Conservation (phyloP, 2,113 vertebrate species). For the Pavo muticus region DNA sequence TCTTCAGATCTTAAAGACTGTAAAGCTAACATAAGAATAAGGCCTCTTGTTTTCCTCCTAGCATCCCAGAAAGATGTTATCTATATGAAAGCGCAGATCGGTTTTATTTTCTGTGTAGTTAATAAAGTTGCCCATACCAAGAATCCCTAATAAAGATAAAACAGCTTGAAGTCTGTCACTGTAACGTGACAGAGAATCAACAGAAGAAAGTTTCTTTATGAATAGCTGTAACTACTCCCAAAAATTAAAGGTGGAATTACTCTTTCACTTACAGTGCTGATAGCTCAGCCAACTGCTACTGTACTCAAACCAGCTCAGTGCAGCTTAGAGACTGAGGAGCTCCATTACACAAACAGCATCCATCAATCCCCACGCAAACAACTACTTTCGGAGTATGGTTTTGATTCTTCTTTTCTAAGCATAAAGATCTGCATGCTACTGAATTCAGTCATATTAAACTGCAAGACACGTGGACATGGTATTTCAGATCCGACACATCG, state of each 20-base stretch:
- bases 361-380: background rate
- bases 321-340: background rate
- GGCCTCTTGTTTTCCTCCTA: background rate
- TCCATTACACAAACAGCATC: background rate
- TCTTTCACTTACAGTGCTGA: background rate
- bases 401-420: background rate
- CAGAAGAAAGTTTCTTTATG: background rate
- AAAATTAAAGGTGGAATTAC: background rate
- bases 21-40: background rate
- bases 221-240: background rate
- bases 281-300: background rate
- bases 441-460: background rate
- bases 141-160: background rate
- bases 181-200: fast-evolving
- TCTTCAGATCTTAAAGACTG: background rate
- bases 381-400: background rate
- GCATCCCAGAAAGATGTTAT: background rate
- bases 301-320: background rate
- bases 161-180: background rate
- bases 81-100: background rate
- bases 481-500: background rate
- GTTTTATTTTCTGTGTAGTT: background rate
- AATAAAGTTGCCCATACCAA: background rate
- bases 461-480: background rate
- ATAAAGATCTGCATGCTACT: background rate